Evolutionary conservation across 2,797 vertebrate genomes (phyloP).

Genomic region (Thunnus albacares): DNA sequence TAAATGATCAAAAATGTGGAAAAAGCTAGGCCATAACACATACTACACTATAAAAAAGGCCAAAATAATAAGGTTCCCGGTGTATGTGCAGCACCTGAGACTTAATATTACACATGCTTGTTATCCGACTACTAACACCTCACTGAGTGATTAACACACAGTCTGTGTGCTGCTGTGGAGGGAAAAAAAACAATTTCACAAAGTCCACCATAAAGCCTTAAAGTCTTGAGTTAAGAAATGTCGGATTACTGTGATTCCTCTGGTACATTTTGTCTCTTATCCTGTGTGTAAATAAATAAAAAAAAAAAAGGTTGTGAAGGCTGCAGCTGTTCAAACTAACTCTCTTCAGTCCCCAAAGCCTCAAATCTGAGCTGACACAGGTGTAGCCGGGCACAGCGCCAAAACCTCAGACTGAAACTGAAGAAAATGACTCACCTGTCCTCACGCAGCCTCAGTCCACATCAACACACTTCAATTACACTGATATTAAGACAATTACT

Average conservation of each 20-base stretch:
- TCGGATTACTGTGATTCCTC: neutral
- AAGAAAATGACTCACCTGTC: neutral
- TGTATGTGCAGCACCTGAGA: neutral
- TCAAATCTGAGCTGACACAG: neutral
- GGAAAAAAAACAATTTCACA: neutral
- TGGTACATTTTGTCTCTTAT: neutral
- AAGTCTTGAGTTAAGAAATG: neutral
- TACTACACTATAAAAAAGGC: neutral
- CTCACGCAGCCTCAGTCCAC: neutral
- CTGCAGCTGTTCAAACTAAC: neutral
- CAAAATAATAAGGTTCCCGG: neutral
- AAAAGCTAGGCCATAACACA: neutral
- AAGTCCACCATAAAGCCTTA: neutral
- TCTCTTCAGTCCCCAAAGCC: neutral
- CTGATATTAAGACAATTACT: rapidly evolving
- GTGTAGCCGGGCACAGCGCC: neutral
- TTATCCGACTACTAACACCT: slow-evolving; percentile 9
- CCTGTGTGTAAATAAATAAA: neutral
- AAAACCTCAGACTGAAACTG: slow-evolving; percentile 19
- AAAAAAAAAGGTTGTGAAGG: neutral
- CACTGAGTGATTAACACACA: neutral
- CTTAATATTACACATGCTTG: neutral
- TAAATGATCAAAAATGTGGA: too few species aligned
- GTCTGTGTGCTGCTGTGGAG: neutral
- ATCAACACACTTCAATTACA: rapidly evolving